phyloP scores from a whole-genome alignment of 2,888 invertebrate genomes.

The Phrixothrix hirtus region DNA sequence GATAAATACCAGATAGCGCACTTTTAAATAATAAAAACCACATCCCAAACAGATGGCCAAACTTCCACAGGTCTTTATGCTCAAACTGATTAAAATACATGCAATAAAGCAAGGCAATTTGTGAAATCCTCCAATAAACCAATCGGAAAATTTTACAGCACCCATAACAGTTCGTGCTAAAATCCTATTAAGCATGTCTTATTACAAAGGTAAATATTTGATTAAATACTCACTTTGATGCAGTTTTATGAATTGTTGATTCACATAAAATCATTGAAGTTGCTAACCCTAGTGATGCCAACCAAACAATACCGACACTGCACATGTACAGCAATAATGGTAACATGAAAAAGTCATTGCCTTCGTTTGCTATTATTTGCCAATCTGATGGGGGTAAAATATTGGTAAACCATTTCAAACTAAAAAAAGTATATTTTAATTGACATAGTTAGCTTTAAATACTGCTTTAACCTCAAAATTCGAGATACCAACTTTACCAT shows the following conservation, averaged over 20 bases:
- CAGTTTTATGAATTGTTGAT: constrained; percentile 68
- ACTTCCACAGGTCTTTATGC: constrained; percentile 73
- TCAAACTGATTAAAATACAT: constrained; percentile 64
- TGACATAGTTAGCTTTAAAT: too few species aligned
- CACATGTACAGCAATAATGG: constrained; percentile 67
- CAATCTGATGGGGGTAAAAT: constrained; percentile 46
- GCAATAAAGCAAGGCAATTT: constrained; percentile 72
- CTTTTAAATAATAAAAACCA: constrained; percentile 71
- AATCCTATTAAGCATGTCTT: constrained; percentile 52
- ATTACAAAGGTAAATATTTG: constrained; percentile 5
- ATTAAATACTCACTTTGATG: constrained; percentile 66
- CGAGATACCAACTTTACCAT: constrained; percentile 57
- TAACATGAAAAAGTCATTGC: constrained; percentile 57
- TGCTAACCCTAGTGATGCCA: constrained; percentile 60
- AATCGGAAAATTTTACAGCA: constrained; percentile 62
- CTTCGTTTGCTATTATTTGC: constrained; percentile 45
- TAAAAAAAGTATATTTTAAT: too few species aligned
- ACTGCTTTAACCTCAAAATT: constrained; percentile 56
- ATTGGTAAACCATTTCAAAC: constrained; percentile 22
- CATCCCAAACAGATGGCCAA: constrained; percentile 68
- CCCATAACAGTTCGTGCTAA: constrained; percentile 58
- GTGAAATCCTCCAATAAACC: constrained; percentile 67
- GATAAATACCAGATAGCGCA: constrained; percentile 45
- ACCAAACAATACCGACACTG: constrained; percentile 64
- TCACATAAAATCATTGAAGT: constrained; percentile 68